Conservation (phyloP, 1,140 invertebrate genomes). For the Drosophila jambulina region DNA sequence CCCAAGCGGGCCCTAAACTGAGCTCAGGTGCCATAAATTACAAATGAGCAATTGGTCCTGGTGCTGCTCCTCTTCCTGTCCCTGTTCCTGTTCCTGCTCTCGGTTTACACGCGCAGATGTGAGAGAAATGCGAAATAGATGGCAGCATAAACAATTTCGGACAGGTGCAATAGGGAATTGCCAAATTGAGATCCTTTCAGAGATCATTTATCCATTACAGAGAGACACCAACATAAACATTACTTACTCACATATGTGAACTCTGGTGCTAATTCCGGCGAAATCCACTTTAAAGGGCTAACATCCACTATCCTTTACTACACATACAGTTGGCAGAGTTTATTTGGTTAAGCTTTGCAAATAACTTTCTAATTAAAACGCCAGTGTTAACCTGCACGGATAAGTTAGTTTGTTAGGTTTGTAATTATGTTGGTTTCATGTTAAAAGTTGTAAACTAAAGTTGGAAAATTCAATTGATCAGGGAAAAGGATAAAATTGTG, state of each 20-base stretch:
- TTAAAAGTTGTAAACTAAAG: background rate
- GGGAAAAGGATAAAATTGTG: background rate
- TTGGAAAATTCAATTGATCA: background rate
- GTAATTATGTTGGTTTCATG: background rate
- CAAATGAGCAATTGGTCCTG: slow-evolving; percentile 65
- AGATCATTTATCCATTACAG: slow-evolving; percentile 24
- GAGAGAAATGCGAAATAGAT: slow-evolving; percentile 53
- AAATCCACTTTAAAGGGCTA: background rate
- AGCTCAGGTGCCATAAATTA: slow-evolving; percentile 74
- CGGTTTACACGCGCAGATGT: slow-evolving; percentile 11
- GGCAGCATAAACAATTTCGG: slow-evolving; percentile 42
- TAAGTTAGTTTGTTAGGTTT: background rate
- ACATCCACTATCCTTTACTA: background rate
- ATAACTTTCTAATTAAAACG: slow-evolving; percentile 16
- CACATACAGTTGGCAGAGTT: background rate
- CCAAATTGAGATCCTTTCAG: slow-evolving; percentile 33
- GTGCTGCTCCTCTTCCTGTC: slow-evolving; percentile 7
- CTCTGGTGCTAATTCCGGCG: background rate
- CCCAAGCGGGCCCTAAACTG: slow-evolving; percentile 66
- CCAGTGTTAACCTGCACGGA: background rate
- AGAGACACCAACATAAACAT: no score
- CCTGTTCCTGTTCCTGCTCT: background rate
- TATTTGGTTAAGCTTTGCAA: slow-evolving; percentile 11
- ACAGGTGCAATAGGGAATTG: slow-evolving; percentile 27
- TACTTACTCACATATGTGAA: background rate